These are phyloP conservation scores for Erebia palarica DNA, from an alignment of 2,888 invertebrate genomes.

Conservation along the genomic window DNA sequence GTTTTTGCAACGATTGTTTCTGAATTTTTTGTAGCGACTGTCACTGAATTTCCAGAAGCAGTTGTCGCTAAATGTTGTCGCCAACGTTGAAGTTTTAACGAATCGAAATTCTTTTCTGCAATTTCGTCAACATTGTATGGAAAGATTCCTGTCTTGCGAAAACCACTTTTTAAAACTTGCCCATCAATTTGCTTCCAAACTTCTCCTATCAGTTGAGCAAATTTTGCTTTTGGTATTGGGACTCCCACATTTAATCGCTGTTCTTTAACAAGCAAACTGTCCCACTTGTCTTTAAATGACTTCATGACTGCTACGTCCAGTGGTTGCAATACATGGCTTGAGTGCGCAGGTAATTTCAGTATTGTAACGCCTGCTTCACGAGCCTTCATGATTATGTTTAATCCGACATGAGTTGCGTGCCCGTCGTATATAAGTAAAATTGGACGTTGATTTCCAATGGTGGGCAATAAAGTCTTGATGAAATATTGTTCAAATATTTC, in stretches of 20 bases:
- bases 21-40: conserved; percentile 2
- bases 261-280: background rate
- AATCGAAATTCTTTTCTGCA: conserved; percentile 2
- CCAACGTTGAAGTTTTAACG: conserved; percentile 4
- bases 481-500: background rate
- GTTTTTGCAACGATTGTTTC: conserved; percentile 4
- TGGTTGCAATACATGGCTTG: background rate
- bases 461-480: background rate
- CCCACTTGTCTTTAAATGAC: background rate
- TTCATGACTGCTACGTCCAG: conserved; percentile 1
- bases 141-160: conserved; percentile 1
- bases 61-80: conserved; percentile 2
- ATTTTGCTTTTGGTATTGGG: background rate
- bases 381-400: background rate
- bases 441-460: background rate
- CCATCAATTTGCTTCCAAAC: background rate
- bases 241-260: conserved; percentile 2
- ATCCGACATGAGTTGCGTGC: conserved; percentile 1
- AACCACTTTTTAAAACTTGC: background rate
- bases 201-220: background rate
- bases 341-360: background rate
- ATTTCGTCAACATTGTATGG: conserved; percentile 4
- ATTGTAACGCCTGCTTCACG: background rate
- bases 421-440: conserved; percentile 1
- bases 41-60: conserved; percentile 4